Percentiles rank a stretch among this genome's conserved stretches.
Conservation (phyloP, 2,797 vertebrate genomes). For the Cirrhinus molitorella region DNA sequence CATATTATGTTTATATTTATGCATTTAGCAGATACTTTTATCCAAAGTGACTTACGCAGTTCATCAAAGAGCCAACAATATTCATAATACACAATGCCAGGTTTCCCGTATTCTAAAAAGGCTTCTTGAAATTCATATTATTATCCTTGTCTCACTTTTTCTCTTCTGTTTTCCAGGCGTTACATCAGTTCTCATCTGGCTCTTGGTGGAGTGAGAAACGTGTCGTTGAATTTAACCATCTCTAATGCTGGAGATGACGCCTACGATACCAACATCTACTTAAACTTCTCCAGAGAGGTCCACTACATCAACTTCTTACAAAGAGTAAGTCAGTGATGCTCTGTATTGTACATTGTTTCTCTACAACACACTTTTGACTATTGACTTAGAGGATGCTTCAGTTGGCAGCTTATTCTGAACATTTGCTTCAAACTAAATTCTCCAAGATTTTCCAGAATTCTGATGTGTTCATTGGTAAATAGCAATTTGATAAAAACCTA, state of each 20-base stretch:
- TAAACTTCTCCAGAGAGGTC: constrained; percentile 94
- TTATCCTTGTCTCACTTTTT: not conserved
- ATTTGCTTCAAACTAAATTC: not conserved
- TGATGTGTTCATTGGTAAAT: not conserved
- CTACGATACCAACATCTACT: constrained; percentile 95
- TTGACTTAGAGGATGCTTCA: not conserved
- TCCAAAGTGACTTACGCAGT: not conserved
- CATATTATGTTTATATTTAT: not conserved
- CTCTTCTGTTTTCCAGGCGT: constrained; percentile 64
- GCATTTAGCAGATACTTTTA: not conserved
- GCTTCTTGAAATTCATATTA: not conserved
- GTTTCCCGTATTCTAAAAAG: not conserved
- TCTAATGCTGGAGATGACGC: constrained; percentile 94
- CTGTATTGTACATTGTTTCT: not conserved
- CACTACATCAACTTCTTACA: constrained; percentile 99
- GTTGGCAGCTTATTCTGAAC: not conserved
- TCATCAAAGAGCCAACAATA: not conserved
- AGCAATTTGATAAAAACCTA: not conserved
- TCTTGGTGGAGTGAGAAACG: constrained; percentile 92
- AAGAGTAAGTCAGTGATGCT: constrained; percentile 83
- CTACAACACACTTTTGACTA: not conserved
- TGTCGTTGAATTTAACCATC: constrained; percentile 93
- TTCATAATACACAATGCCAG: not conserved
- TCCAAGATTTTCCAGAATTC: not conserved
- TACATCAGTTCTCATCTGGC: constrained; percentile 85